Evolutionary conservation across 2,113 vertebrate species (phyloP).

Genomic region (Cebus imitator): DNA sequence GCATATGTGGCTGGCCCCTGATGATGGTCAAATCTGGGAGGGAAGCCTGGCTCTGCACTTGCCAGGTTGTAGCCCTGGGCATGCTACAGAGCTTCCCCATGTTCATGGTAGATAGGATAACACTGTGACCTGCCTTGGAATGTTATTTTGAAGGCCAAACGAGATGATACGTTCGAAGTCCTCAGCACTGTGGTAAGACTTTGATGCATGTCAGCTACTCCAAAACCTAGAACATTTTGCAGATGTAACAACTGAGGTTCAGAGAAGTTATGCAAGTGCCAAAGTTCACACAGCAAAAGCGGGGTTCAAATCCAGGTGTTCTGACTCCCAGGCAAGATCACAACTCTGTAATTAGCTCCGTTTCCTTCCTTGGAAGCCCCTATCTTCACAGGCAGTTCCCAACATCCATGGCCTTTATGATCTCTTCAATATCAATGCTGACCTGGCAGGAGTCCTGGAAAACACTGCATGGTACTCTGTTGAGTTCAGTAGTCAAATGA

Average conservation of each 20-base stretch:
- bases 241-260: not conserved
- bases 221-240: not conserved
- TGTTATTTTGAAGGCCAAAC: not conserved
- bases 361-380: not conserved
- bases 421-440: rapidly evolving
- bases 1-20: not conserved
- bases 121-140: not conserved
- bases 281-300: not conserved
- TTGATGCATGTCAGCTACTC: rapidly evolving
- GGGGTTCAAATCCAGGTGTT: not conserved
- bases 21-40: not conserved
- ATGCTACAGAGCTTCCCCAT: not conserved
- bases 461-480: rapidly evolving
- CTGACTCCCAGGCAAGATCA: not conserved
- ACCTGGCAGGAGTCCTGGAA: rapidly evolving
- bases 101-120: not conserved
- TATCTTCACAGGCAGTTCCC: not conserved
- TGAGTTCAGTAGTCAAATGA: not conserved
- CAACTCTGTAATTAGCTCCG: not conserved
- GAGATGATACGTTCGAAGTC: not conserved
- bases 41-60: not conserved
- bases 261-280: not conserved
- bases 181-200: not conserved
- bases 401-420: rapidly evolving
- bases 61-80: too few species aligned